Base-by-base conservation (phyloP, 2,113 vertebrate genomes). In the Tychaedon coryphoeus region DNA sequence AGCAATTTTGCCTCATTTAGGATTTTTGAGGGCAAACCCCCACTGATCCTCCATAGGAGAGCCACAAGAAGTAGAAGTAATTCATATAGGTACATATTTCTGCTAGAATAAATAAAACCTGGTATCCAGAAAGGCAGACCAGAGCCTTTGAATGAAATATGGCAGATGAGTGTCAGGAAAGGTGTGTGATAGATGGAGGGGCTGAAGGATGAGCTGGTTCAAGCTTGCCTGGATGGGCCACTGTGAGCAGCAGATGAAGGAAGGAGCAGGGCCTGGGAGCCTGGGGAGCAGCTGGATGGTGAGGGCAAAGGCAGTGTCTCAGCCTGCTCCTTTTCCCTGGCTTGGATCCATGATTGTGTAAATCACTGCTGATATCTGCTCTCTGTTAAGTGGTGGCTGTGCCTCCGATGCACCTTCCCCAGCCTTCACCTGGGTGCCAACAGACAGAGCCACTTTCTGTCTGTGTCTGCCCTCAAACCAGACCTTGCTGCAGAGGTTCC, bases 401-500 rank as follows among this genome's bases (percentile, higher is more conserved):
- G 54, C 50, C 43, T 83, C 33, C 67, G 45, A 19, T 38, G 78
- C 42, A 2, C 74, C 80, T 40, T 89, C 89, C 61, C 57, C 7
- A 60, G 81, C 78, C 81, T 88, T 40, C 93, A 90, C 51, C 65
- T 75, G 88, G 83, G 72, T 92, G 81, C 88, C 18, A 4, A 67
- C 79, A 70, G 75, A 54, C 87, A 87, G 60, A 64, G 86, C 20
- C 66, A 34, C 79, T 93, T 72, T 62, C 50, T 51, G 54, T 84
- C 43, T 93, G 6, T 66, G 82, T 92, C 93, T 91, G 93, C 77
- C 87, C 91, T 92, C 77, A 62, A 87, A 36, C 16, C 18, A 65
- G 33, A 74, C 42, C 3, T 93, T 94, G 80, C 95, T 97, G 87
- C 83, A 60, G 92, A 87, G 74, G 70, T 40, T 95, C 95, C 95